Evolutionary conservation across 2,888 invertebrate species (phyloP).

Genomic region (Cephus pulcher): DNA sequence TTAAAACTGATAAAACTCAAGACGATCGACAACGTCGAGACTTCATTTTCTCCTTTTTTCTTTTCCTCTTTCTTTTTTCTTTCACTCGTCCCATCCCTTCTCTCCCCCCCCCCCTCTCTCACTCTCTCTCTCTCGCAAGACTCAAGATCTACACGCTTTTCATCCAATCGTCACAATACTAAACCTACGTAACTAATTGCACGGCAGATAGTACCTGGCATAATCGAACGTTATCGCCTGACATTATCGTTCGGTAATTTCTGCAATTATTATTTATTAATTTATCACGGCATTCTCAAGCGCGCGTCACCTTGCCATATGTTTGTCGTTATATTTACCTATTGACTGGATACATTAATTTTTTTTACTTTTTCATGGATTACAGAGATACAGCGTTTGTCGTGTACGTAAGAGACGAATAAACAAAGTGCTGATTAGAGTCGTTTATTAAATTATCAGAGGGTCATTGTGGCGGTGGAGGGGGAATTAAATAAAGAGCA

Average conservation of each 20-base stretch:
- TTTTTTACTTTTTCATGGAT: background rate
- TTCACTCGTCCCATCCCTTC: background rate
- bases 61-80: background rate
- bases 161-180: background rate
- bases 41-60: background rate
- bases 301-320: background rate
- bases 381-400: background rate
- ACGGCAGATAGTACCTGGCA: background rate
- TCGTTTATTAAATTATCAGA: background rate
- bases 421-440: background rate
- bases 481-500: background rate
- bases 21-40: background rate
- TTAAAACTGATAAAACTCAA: background rate
- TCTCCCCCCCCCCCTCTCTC: background rate
- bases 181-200: background rate
- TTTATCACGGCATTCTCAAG: constrained; percentile 5
- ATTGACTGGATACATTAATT: background rate
- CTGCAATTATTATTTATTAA: constrained; percentile 12
- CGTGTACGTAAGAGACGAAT: background rate
- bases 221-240: background rate
- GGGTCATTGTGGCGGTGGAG: background rate
- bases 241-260: constrained; percentile 9
- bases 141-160: background rate
- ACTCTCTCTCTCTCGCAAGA: too few species aligned
- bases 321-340: background rate